Percentiles rank a stretch among this genome's conserved stretches.
Evolutionary conservation across 2,113 vertebrate genomes (phyloP).

Genomic region (Stictonetta naevosa): DNA sequence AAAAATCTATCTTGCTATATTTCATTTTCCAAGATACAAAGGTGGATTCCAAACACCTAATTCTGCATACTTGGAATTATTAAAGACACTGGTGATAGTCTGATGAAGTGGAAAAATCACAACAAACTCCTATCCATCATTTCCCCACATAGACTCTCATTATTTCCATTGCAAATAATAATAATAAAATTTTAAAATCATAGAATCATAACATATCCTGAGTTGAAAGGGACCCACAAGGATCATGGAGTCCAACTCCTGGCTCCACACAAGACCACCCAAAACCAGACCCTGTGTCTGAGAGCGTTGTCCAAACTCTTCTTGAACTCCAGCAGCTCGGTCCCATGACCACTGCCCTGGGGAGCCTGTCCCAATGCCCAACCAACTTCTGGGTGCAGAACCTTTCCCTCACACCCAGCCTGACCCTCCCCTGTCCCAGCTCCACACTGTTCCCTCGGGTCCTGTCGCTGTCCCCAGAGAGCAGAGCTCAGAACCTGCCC

Average conservation of each 20-base stretch:
- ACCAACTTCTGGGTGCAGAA: no score
- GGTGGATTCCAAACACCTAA: background rate
- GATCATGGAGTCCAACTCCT: background rate
- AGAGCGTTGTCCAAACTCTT: no score
- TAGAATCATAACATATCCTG: background rate
- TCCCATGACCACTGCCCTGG: no score
- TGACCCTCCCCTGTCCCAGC: no score
- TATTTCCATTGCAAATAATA: background rate
- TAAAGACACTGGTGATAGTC: background rate
- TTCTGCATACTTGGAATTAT: background rate
- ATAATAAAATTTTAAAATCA: background rate
- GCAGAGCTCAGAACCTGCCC: no score
- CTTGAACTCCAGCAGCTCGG: no score
- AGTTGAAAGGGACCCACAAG: background rate
- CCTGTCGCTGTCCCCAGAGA: no score
- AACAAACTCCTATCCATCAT: background rate
- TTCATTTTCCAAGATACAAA: background rate
- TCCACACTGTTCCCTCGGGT: no score
- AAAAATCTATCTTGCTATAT: background rate
- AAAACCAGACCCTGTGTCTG: background rate
- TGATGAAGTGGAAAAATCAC: background rate
- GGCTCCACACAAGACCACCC: background rate
- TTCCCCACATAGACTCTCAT: background rate
- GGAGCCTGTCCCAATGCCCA: no score
- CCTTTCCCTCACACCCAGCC: no score